Conservation (phyloP, 2,888 invertebrate species). For the Melinopterus prodromus region DNA sequence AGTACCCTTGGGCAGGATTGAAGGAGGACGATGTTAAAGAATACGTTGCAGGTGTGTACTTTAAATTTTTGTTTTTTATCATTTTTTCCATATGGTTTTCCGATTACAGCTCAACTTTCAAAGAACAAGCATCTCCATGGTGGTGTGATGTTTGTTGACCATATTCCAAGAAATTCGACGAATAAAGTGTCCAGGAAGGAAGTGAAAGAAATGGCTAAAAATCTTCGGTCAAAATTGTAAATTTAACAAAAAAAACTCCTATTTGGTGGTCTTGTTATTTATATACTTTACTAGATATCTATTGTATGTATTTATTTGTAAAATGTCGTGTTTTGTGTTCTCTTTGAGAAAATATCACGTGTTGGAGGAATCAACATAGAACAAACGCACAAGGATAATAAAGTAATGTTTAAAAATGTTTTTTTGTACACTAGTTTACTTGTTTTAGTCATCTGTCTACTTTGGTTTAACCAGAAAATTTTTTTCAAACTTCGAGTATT, state of each 20-base stretch:
- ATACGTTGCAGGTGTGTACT: conserved; percentile 61
- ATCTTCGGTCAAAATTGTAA: conserved; percentile 15
- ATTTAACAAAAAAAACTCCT: not conserved
- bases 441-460: too few relatives aligned
- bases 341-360: too few relatives aligned
- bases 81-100: not conserved
- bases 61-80: not conserved
- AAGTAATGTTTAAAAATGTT: too few relatives aligned
- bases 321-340: too few relatives aligned
- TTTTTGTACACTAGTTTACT: too few relatives aligned
- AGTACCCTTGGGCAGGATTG: conserved; percentile 63
- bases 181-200: conserved; percentile 62
- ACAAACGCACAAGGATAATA: too few relatives aligned
- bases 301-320: too few relatives aligned
- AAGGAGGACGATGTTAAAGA: conserved; percentile 58
- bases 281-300: too few relatives aligned
- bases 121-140: conserved; percentile 74
- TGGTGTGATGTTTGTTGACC: conserved; percentile 61
- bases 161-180: conserved; percentile 61
- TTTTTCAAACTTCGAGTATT: too few relatives aligned
- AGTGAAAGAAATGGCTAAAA: conserved; percentile 43
- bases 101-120: conserved; percentile 10
- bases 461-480: too few relatives aligned
- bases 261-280: too few relatives aligned
- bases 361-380: too few relatives aligned